Base-by-base conservation (phyloP, 2,888 invertebrate genomes). In the Glaucopsyche alexis region DNA sequence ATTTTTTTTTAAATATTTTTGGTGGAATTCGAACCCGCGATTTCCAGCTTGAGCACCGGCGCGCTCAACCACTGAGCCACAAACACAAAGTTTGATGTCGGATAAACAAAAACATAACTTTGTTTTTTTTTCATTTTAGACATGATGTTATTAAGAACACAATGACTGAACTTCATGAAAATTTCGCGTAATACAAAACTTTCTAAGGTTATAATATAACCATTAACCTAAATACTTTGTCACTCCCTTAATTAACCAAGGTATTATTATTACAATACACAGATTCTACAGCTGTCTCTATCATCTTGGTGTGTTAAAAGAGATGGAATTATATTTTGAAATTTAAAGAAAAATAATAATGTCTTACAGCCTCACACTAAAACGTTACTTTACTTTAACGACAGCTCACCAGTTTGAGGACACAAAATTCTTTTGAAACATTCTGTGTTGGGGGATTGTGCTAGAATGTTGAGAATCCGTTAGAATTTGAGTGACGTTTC, bases 141-240 rank as follows among this genome's bases (percentile, higher is more conserved):
- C 0, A 47, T 11, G 47, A 47, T 11, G 11, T 11, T 42, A 42
- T 42, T 2, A n/a, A 52, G 52, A 52, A 16, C 9, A 19, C 19
- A 55, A 19, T 11, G 55, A 19, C 55, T 19, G 47, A 13, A 11
- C 1, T 55, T 11, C 55, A 19, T 55, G 55, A 55, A 29, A 29
- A 19, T 55, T 55, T 55, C 55, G 13, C 19, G 42, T 42, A n/a
- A 55, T 7, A 66, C 40, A 66, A 66, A 76, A 74, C 76, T 73
- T 74, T 73, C 73, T 75, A 71, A 66, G 65, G 55, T 72, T 67
- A 74, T 75, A n/a, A n/a, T n/a, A n/a, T n/a, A n/a, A 75, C 78
- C 76, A 78, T 78, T 78, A 78, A 78, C 77, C 75, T 74, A 74
- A 76, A 78, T 55, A 78, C 73, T 77, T 78, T 69, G 76, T 76